These are phyloP conservation scores for Tanytarsus gracilentus DNA, from an alignment of 2,888 invertebrate species.

Conservation along the genomic window DNA sequence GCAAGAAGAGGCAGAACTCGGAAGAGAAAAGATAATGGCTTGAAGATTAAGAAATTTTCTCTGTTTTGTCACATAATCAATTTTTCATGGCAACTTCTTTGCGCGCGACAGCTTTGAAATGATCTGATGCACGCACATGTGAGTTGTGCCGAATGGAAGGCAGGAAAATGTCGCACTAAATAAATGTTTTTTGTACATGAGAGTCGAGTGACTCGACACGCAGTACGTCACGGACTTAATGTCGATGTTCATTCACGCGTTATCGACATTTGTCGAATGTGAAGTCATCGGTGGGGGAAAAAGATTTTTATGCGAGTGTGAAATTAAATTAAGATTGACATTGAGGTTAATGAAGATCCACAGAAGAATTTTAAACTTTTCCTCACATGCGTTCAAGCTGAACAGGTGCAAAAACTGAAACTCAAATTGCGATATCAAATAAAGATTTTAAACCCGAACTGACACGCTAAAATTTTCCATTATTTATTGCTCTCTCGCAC, in stretches of 20 bases:
- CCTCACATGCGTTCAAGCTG: no score
- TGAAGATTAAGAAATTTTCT: not conserved
- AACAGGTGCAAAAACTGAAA: no score
- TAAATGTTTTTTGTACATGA: not conserved
- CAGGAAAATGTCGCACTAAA: not conserved
- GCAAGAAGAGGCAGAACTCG: not conserved
- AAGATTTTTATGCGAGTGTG: no score
- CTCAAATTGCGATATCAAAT: no score
- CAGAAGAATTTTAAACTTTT: no score
- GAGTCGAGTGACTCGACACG: no score
- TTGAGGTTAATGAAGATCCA: no score
- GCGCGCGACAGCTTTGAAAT: not conserved
- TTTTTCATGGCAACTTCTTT: not conserved
- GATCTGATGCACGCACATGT: slow-evolving; percentile 3
- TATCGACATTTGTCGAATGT: not conserved
- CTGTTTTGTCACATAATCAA: slow-evolving; percentile 27
- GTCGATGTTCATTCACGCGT: not conserved
- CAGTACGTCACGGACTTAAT: not conserved
- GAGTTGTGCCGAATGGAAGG: not conserved
- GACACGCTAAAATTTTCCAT: no score
- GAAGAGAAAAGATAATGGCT: not conserved
- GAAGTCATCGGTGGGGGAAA: no score
- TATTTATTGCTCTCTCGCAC: not conserved
- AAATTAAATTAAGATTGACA: no score
- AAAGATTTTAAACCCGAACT: no score